A percentile compares a stretch with the other conserved stretches of the same genome.
These are phyloP conservation scores for Oryzias curvinotus DNA, from an alignment of 2,113 vertebrate genomes.

Conservation along the genomic window DNA sequence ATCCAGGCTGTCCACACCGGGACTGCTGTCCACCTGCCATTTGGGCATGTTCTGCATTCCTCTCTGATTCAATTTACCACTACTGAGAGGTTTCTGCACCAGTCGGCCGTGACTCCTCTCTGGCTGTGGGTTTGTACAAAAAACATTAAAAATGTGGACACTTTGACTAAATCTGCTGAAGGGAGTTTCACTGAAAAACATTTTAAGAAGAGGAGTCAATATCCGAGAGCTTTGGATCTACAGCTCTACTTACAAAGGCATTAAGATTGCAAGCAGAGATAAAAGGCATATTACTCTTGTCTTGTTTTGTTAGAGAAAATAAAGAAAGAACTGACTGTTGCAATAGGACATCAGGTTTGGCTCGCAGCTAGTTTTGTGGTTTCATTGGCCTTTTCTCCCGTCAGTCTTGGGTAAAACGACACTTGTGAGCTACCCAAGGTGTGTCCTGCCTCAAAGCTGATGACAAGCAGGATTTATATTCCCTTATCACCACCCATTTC, in stretches of 20 bases:
- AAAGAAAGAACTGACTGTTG: slow-evolving; percentile 11
- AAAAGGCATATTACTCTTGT: slow-evolving; percentile 55
- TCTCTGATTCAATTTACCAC: slow-evolving; percentile 76
- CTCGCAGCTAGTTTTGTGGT: slow-evolving; percentile 15
- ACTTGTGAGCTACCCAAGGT: too few relatives aligned
- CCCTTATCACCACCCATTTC: too few relatives aligned
- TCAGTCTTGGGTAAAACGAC: background rate
- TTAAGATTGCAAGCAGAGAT: slow-evolving; percentile 70
- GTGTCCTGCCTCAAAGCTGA: too few relatives aligned
- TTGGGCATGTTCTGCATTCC: slow-evolving; percentile 66
- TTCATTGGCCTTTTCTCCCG: slow-evolving; percentile 10
- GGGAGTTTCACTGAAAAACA: slow-evolving; percentile 59
- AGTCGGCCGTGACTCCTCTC: slow-evolving; percentile 2
- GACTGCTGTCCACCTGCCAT: slow-evolving; percentile 73
- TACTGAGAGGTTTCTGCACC: slow-evolving; percentile 50
- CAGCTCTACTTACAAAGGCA: slow-evolving; percentile 72
- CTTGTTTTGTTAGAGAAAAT: slow-evolving; percentile 39
- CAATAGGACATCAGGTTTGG: slow-evolving; percentile 44
- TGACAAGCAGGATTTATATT: too few relatives aligned
- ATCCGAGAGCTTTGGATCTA: slow-evolving; percentile 68
- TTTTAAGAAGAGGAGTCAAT: slow-evolving; percentile 63
- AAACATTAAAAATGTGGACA: slow-evolving; percentile 4
- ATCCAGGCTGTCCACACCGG: slow-evolving; percentile 61
- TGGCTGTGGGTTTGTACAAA: background rate
- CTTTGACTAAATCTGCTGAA: slow-evolving; percentile 46